Evolutionary conservation across 2,113 vertebrate species (phyloP), one percentile per base, ranked within the genome.

Genomic region (Onychostoma macrolepis): DNA sequence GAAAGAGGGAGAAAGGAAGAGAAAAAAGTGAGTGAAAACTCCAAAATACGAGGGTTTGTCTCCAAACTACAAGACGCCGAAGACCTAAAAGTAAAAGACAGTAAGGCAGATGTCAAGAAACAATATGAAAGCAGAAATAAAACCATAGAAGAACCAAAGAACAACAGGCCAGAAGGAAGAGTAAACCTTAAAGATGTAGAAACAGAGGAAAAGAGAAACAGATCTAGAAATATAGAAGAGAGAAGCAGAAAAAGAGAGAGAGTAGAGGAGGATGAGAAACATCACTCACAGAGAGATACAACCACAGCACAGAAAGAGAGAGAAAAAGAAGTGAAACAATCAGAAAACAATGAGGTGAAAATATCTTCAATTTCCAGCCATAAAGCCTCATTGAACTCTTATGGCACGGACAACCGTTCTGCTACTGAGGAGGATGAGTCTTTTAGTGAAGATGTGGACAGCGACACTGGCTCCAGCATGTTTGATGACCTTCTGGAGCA

Each of bases 401-500:
- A 78, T 30, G 79, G 88, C 85, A 76, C 48, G 2, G 85, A 87
- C 36, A 79, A 82, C 17, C 77, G 28, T 56, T 84, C 69, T 50
- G 7, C 74, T 28, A 74, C 80, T 41, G 82, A 84, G 13, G 67
- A 84, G 24, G 69, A 84, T 0, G 82, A 80, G 50, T 87, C 87
- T 41, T 28, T 74, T 33, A 85, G 63, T 12, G 89, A 89, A 38
- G 92, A 87, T 43, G 19, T 86, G 36, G 94, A 94, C 28, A 94
- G 90, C 58, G 90, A 91, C 50, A 87, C 91, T 0, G 92, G 95
- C 1, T 94, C 95, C 84, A 96, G 95, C 87, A 96, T 97, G 30
- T 97, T 96, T 3, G 96, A 97, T 0, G 96, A 97, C 75, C 93
- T 95, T 0, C 93, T 97, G 1, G 96, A 97, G 90, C 94, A 90